These are phyloP conservation scores for Muscina levida DNA, from an alignment of 2,888 invertebrate genomes.

Conservation along the genomic window DNA sequence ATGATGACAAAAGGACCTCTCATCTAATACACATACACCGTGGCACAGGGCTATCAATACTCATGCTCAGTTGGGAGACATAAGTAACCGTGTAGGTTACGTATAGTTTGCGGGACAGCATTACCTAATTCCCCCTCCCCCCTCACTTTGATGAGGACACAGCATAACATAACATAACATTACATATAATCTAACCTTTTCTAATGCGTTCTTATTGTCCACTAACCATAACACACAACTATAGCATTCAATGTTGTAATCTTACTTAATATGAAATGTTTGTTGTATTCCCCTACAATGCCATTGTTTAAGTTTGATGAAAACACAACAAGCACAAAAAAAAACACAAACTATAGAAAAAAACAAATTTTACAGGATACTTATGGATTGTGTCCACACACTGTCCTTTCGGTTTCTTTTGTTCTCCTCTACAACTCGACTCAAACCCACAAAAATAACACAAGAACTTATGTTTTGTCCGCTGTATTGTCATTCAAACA, in stretches of 20 bases:
- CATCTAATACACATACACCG: too few relatives aligned
- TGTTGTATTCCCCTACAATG: constrained; percentile 30
- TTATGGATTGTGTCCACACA: constrained; percentile 40
- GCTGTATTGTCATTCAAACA: constrained; percentile 16
- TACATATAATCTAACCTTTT: constrained; percentile 32
- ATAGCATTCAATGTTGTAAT: constrained; percentile 45
- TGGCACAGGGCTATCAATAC: too few relatives aligned
- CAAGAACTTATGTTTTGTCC: constrained; percentile 31
- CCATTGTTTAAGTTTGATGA: constrained; percentile 36
- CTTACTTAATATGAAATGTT: constrained; percentile 39
- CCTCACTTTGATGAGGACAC: not conserved
- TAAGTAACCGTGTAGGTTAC: too few relatives aligned
- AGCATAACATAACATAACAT: constrained; percentile 5
- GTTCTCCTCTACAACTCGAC: constrained; percentile 5
- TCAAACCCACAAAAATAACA: not conserved
- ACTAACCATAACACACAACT: constrained; percentile 9
- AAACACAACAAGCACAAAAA: not conserved
- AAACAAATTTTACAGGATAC: constrained; percentile 44
- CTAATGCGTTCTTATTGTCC: constrained; percentile 27
- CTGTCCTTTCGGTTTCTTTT: constrained; percentile 59
- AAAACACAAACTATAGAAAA: constrained; percentile 22
- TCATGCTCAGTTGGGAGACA: too few relatives aligned
- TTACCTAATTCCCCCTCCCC: not conserved
- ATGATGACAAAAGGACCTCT: too few relatives aligned
- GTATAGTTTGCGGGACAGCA: too few relatives aligned